phyloP scores from a whole-genome alignment of 2,113 vertebrate genomes.

The Mormoops blainvillei region DNA sequence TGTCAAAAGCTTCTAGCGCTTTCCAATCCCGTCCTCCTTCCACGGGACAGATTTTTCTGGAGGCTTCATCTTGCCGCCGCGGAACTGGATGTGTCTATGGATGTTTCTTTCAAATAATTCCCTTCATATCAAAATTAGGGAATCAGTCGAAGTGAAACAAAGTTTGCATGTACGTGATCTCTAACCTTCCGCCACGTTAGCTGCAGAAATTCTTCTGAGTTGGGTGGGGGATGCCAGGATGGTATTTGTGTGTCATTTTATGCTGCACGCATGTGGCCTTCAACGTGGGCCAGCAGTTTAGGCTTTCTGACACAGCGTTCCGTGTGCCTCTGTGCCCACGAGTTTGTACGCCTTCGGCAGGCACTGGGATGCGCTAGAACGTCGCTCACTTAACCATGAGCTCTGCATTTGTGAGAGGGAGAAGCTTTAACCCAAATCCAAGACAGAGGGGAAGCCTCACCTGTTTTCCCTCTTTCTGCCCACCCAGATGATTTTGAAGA shows the following conservation, averaged over 20 bases:
- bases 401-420: neutral
- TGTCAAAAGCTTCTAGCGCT: neutral
- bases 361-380: fast-evolving
- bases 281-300: fast-evolving
- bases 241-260: neutral
- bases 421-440: neutral
- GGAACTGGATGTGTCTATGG: neutral
- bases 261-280: neutral
- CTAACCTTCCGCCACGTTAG: neutral
- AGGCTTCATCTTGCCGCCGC: neutral
- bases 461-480: neutral
- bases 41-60: neutral
- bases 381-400: neutral
- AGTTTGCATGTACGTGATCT: neutral
- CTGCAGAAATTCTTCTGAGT: neutral
- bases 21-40: neutral
- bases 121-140: neutral
- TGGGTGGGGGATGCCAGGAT: neutral
- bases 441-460: neutral
- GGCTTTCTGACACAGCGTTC: fast-evolving
- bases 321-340: fast-evolving
- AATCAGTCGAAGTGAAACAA: neutral
- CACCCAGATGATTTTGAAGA: constrained; percentile 80
- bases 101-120: neutral
- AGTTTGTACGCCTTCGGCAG: fast-evolving